Percentiles rank a stretch among this genome's conserved stretches.
These are phyloP conservation scores for Archips xylosteana DNA, from an alignment of 2,888 invertebrate species.

Conservation along the genomic window DNA sequence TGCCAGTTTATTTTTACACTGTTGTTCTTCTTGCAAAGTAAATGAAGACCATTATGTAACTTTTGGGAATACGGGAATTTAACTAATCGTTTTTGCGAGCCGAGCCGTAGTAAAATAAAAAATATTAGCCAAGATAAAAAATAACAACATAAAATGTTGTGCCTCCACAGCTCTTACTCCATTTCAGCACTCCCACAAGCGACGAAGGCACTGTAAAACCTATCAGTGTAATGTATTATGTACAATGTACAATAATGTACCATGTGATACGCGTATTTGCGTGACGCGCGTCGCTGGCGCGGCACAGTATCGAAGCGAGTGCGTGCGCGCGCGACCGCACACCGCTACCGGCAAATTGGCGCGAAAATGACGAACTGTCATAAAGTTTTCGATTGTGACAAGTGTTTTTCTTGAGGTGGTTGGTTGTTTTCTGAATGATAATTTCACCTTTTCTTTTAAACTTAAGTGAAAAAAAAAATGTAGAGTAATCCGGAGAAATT, in stretches of 20 bases:
- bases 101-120: too few species aligned
- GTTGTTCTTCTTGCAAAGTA: too few species aligned
- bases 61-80: too few species aligned
- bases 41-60: too few species aligned
- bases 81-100: too few species aligned
- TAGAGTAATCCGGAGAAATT: neutral
- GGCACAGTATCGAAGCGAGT: conserved; percentile 73
- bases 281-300: conserved; percentile 64
- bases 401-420: conserved; percentile 30
- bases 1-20: neutral
- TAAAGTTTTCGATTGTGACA: conserved; percentile 56
- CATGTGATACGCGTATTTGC: conserved; percentile 64
- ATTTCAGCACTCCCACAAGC: conserved; percentile 11
- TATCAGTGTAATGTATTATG: conserved; percentile 26
- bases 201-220: conserved; percentile 26
- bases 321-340: conserved; percentile 68
- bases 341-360: conserved; percentile 76
- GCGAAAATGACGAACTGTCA: conserved; percentile 81
- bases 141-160: too few species aligned
- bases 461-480: neutral
- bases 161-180: too few species aligned
- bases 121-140: too few species aligned
- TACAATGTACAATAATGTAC: conserved; percentile 27
- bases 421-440: conserved; percentile 41
- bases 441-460: conserved; percentile 46